Evolutionary conservation across 2,797 vertebrate genomes (phyloP), one percentile per base, ranked within the genome.

Genomic region (Salmo trutta): DNA sequence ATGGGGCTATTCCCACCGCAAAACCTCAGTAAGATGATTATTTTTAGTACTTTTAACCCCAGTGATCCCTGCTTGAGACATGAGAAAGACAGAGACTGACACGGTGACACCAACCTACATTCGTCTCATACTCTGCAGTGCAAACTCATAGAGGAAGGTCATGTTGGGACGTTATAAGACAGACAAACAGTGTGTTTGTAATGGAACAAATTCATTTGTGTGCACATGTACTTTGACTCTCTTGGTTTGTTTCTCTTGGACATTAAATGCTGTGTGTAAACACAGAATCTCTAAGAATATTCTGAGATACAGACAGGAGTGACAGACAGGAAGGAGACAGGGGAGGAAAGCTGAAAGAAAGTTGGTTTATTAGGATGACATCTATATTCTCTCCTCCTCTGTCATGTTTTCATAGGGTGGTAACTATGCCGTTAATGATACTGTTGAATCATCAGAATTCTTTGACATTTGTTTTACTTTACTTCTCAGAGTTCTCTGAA

Each of bases 401-500:
- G 56, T 19, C 19, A 59, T 59, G 16, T 68, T 65, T 36, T 10
- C 36, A 70, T 70, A n/a, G 68, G 10, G 19, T 21, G 68, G 2
- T 51, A 70, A 21, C 4, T 21, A 47, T 52, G 3, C 47, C 12
- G 47, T 21, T 16, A 3, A 53, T 27, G 27, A 3, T 74, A 21
- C 86, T 84, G 78, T 81, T 88, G 54, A 71, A n/a, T 77, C 68
- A 69, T 77, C 90, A 99, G 97, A 96, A 93, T 90, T 95, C 96
- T 79, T 82, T 96, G 87, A 99, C 41, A 47, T 47, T 47, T 47
- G 41, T 47, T 47, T 47, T 47, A 47, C 41, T 47, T 47, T 47
- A 47, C 41, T 47, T 47, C 41, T 14, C 89, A 99, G 97, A 96
- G 93, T 90, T 95, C 96, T 79, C 83, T 96, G 87, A 99, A 96